Evolutionary conservation across 2,113 vertebrate species (phyloP), one percentile per base, ranked within the genome.

Genomic region (Hassar affinis): DNA sequence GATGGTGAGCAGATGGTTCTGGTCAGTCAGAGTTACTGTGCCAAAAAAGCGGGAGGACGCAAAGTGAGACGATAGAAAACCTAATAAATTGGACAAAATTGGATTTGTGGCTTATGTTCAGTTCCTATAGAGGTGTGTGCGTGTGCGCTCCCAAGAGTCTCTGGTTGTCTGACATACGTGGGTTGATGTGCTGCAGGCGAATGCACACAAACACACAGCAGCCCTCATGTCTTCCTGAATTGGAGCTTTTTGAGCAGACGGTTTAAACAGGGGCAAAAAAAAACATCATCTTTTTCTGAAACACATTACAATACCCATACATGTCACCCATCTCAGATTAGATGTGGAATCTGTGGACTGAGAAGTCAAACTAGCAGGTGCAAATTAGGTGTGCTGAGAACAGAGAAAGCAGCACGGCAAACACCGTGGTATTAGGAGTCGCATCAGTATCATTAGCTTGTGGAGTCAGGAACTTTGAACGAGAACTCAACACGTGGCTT

Each of bases 1-100:
- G 49, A 88, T 42, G 61, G 79, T 81, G 62, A 89, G 64, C 91
- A 93, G 88, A 89, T 81, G 85, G 86, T 84, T 84, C 20, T 77
- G 80, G 82, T 88, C 82, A 80, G 83, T 17, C 10, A 47, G 42
- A n/a, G 64, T 66, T 22, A 4, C 59, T 33, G 47, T 56, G 68
- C 47, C 54, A 64, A 75, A 87, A 81, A 78, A 57, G 57, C 86
- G 33, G 38, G 81, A 25, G 77, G 69, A 85, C 49, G 27, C 27
- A 49, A 71, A 33, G 10, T 33, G 45, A 42, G 47, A 78, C 6
- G 52, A 30, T 42, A 33, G 10, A 78, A 11, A 62, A 56, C 71
- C n/a, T 11, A 7, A 78, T 66, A 59, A 22, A 51, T 27, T 51
- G 66, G 68, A 78, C 47, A 47, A 87, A 82, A 84, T 82, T 86